Percentiles rank a stretch among this genome's conserved stretches.
phyloP scores from a whole-genome alignment of 2,113 vertebrate genomes.

The Paratilapia polleni region DNA sequence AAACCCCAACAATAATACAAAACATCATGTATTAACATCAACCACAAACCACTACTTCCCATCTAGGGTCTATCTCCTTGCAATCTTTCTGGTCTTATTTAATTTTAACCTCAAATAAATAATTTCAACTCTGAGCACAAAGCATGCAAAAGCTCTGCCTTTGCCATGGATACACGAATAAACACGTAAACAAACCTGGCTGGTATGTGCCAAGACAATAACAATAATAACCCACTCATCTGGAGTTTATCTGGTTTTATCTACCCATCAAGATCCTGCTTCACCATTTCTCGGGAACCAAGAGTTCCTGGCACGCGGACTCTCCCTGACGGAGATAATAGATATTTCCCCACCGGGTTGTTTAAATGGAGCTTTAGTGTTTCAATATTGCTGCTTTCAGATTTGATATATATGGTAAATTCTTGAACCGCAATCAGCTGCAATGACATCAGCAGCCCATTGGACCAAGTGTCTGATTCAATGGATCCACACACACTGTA shows the following conservation, averaged over 20 bases:
- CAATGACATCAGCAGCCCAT: slow-evolving; percentile 42
- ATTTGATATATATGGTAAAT: slow-evolving; percentile 47
- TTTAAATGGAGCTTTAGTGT: slow-evolving; percentile 17
- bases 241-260: slow-evolving; percentile 74
- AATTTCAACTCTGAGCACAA: background rate
- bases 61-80: background rate
- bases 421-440: slow-evolving; percentile 23
- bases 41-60: slow-evolving; percentile 4
- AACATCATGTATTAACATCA: slow-evolving; percentile 1
- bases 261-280: slow-evolving; percentile 53
- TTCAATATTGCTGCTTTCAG: slow-evolving; percentile 30
- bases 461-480: slow-evolving; percentile 15
- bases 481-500: background rate
- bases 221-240: slow-evolving; percentile 65
- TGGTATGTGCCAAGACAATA: slow-evolving; percentile 66
- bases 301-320: slow-evolving; percentile 41
- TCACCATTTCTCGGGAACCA: slow-evolving; percentile 41
- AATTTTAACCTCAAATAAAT: slow-evolving; percentile 46
- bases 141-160: background rate
- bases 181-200: slow-evolving; percentile 69
- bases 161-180: slow-evolving; percentile 37
- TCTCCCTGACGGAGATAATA: slow-evolving; percentile 38
- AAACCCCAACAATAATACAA: background rate
- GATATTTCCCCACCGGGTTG: slow-evolving; percentile 48
- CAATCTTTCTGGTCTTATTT: slow-evolving; percentile 18